Base-by-base conservation (phyloP, 2,113 vertebrate genomes). In the Triplophysa rosa region DNA sequence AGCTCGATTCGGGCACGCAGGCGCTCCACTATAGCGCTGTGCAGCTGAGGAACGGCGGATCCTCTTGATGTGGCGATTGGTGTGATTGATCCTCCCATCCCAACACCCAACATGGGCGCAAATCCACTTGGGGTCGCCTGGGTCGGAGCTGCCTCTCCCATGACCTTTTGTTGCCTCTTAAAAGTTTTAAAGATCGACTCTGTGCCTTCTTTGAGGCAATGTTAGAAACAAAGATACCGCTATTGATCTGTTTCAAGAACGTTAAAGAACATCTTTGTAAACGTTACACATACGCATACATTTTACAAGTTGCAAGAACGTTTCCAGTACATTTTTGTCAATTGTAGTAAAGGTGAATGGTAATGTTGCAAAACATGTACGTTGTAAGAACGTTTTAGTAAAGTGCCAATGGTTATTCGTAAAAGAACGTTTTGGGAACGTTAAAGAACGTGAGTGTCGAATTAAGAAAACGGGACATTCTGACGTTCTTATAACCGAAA, bases 1-100 rank as follows among this genome's bases (percentile, higher is more conserved):
- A 95, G 89, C 84, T 96, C 97, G 21, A 98, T 97, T 59, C 97
- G 95, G 83, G 96, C 96, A 80, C 97, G 93, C 62, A 98, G 84
- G 73, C 97, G 94, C 89, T 98, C 96, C 88, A 98, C 97, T 33
- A 98, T 97, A 78, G 96, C 96, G 84, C 93, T 96, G 92, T 97
- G 96, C 80, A 95, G 92, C 84, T 94, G 94, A 13, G 95, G 95
- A 63, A 94, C 91, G 67, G 92, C 92, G 1, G 94, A 90, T 78
- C 93, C 93, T 45, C 94, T 90, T 80, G 94, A 89, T 76, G 90
- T 82, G 83, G 91, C 89, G 67, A 88, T 87, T 79, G 93, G 88
- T 87, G 94, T 89, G 82, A 92, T 86, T 10, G 92, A 84, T 67
- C 92, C 95, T 61, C 93, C 90, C 33, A 94, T 92, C 40, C 94